These are phyloP conservation scores for Biston betularia DNA, from an alignment of 2,888 invertebrate genomes.

Conservation along the genomic window DNA sequence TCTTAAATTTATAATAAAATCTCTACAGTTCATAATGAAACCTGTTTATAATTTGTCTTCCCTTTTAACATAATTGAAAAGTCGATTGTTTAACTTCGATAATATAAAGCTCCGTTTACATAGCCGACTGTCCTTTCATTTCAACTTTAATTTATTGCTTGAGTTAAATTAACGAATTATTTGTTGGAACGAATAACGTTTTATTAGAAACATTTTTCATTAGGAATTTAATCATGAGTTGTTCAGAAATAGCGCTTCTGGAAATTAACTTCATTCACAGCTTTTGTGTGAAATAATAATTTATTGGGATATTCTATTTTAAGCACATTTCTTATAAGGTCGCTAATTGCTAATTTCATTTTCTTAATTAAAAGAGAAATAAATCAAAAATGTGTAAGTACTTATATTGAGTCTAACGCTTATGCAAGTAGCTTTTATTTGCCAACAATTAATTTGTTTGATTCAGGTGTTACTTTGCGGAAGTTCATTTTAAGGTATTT, in stretches of 20 bases:
- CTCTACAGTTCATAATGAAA: not conserved
- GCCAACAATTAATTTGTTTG: too few species aligned
- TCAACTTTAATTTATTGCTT: constrained; percentile 13
- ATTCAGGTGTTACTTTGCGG: too few species aligned
- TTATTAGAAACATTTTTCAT: constrained; percentile 27
- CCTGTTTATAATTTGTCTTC: not conserved
- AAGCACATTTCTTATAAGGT: not conserved
- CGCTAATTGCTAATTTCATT: constrained; percentile 1
- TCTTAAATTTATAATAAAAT: not conserved
- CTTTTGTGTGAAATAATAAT: constrained; percentile 8
- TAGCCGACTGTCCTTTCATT: constrained; percentile 14
- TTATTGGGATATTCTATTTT: constrained; percentile 2
- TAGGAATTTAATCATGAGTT: constrained; percentile 18
- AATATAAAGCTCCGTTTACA: constrained; percentile 6
- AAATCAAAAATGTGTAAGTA: not conserved
- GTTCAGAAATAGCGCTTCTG: constrained; percentile 10
- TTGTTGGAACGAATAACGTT: constrained; percentile 21
- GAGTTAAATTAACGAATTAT: constrained; percentile 15
- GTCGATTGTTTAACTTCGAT: constrained; percentile 4
- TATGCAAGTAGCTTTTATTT: too few species aligned
- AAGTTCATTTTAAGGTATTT: too few species aligned
- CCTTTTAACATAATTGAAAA: not conserved
- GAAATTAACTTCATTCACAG: constrained; percentile 26
- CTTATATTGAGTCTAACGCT: too few species aligned
- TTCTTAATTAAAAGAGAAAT: not conserved